Base-by-base conservation (phyloP, 2,113 vertebrate species). In the Atherinomorus stipes region DNA sequence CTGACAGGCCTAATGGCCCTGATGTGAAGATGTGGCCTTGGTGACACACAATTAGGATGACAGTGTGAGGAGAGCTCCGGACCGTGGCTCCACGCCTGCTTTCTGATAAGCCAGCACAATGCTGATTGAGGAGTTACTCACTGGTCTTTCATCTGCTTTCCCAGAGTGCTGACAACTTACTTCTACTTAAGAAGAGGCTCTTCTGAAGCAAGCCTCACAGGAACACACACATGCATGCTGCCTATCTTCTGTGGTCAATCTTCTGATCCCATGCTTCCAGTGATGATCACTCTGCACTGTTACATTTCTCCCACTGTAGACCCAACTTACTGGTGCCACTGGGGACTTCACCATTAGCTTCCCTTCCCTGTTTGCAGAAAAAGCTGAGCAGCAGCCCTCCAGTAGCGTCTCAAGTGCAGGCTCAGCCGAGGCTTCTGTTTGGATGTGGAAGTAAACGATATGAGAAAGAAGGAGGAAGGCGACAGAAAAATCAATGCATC, bases 401-500 rank as follows among this genome's bases (percentile, higher is more conserved):
- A 61, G 71, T 74, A 84, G 44, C 61, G 37, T 49, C 80, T 83
- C 15, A 64, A 34, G 12, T 85, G 83, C 54, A 86, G 52, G 54
- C 53, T 80, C 52, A 85, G 78, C 5, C 18, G 26, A 40, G 78
- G 83, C 70, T 83, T 91, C 78, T 34, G 61, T 25, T 38, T 22
- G 21, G 34, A 18, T 42, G 16, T 21, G 44, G 37, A 23, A 64
- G 22, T 2, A 37, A 60, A 34, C 42, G 47, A 40, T 38, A 28
- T 37, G n/a, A 37, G 37, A 49, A 51, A 54, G 53, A 56, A 25
- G 18, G 63, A 12, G 7, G 66, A 66, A 26, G 6, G n/a, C 45
- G 58, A 53, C 76, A 88, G 68, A 88, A 74, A 87, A 71, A 89
- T 89, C 88, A 16, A 90, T 92, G 64, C 64, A 57, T 80, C 61